Evolutionary conservation across 2,797 vertebrate species (phyloP).

Genomic region (Sardinella longiceps): DNA sequence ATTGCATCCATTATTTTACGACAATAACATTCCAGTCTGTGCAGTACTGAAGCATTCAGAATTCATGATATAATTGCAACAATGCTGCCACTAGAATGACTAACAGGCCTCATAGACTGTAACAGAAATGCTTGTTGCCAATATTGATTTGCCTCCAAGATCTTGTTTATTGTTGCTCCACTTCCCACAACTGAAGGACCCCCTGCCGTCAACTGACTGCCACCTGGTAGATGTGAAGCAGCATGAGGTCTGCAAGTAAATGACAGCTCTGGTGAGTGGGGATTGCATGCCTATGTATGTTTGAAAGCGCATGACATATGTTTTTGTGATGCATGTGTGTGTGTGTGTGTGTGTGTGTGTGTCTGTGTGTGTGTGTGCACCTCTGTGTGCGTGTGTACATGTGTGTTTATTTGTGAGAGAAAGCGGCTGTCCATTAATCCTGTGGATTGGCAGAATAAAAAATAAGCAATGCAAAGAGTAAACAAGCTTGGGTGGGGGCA

Average conservation of each 20-base stretch:
- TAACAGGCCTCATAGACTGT: constrained; percentile 25
- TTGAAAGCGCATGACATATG: not conserved
- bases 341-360: constrained; percentile 1
- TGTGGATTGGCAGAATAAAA: not conserved
- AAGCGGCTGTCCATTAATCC: not conserved
- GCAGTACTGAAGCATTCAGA: not conserved
- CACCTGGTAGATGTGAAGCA: constrained; percentile 62
- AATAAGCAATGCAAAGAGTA: constrained; percentile 39
- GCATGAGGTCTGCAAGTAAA: constrained; percentile 58
- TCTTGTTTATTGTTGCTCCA: constrained; percentile 68
- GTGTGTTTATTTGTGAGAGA: not conserved
- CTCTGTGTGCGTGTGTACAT: not conserved
- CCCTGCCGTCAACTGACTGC: constrained; percentile 64
- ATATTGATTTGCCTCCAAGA: constrained; percentile 60
- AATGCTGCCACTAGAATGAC: not conserved
- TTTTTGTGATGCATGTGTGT: not conserved
- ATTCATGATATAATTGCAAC: not conserved
- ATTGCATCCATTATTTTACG: not conserved
- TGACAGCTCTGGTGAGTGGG: constrained; percentile 32
- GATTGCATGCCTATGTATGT: not conserved
- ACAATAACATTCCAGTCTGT: not conserved
- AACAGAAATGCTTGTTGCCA: constrained; percentile 37
- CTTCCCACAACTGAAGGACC: constrained; percentile 64
- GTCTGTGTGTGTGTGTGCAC: not conserved
- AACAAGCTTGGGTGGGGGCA: constrained; percentile 41